Conservation (phyloP, 30 jellyfish, hydroid and myxozoan genomes). For the Aurelia aurita region DNA sequence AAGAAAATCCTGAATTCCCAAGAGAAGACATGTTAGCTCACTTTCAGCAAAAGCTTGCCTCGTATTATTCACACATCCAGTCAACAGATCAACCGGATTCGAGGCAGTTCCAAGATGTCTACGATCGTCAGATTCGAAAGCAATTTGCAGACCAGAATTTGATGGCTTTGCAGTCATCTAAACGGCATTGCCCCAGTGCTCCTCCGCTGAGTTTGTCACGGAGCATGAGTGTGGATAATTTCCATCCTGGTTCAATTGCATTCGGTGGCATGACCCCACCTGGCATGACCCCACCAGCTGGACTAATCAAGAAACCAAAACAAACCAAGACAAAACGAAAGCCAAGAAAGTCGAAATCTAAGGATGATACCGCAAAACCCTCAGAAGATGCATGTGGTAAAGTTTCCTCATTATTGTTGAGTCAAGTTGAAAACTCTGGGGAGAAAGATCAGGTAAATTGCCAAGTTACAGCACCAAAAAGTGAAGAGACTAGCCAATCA, state of each 20-base stretch:
- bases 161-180: background rate
- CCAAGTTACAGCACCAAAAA: too few species aligned
- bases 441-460: too few species aligned
- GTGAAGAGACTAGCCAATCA: too few species aligned
- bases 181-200: conserved; percentile 24
- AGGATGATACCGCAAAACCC: conserved; percentile 43
- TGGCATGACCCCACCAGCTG: conserved; percentile 42
- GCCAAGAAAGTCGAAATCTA: conserved; percentile 7
- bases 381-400: conserved; percentile 3
- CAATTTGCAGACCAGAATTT: conserved; percentile 8
- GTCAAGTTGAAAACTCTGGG: background rate
- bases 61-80: conserved; percentile 16
- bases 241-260: conserved; percentile 1
- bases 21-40: conserved; percentile 26
- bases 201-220: conserved; percentile 35
- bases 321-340: conserved; percentile 21
- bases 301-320: conserved; percentile 37
- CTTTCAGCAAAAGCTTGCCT: conserved; percentile 30
- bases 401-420: conserved; percentile 20
- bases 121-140: conserved; percentile 15
- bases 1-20: conserved; percentile 11
- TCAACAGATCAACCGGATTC: conserved; percentile 13
- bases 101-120: conserved; percentile 22
- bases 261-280: conserved; percentile 25
- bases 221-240: conserved; percentile 44